Evolutionary conservation across 2,113 vertebrate genomes (phyloP), one percentile per base, ranked within the genome.

Genomic region (Lepidothrix coronata): DNA sequence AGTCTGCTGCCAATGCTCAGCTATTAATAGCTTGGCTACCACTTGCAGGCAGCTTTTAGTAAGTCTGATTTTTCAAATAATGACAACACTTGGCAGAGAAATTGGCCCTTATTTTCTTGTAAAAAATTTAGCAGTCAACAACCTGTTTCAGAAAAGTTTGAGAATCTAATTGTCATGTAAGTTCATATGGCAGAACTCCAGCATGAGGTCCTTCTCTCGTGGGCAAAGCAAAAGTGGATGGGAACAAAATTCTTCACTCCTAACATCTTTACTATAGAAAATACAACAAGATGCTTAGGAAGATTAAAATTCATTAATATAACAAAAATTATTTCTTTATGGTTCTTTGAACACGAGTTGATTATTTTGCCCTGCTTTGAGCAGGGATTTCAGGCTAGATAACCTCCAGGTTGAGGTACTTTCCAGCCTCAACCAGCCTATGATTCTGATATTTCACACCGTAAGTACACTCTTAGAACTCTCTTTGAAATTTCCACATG

Each of bases 1-100:
- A n/a, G 2, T 33, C 79, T 12, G 4, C 57, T 88, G 80, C 51
- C 81, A 82, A 12, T 59, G n/a, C 30, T 94, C 28, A 82, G 21
- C 57, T 91, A 59, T 83, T 91, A 92, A 85, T 88, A 92, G 83
- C 63, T 49, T 91, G 84, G 51, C 85, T 94, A 84, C 83, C 72
- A 59, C 55, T 84, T 63, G 18, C 62, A 85, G 73, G 39, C 27
- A 84, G 80, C 30, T 80, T 91, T 95, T 86, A 67, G 22, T 54
- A 77, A 59, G 35, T 55, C 66, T 85, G 35, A 31, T 37, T 66
- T 86, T 73, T 39, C 3, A 80, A 58, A 88, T 85, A 92, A n/a
- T 61, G 31, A 57, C 61, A 81, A 59, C 58, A 35, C 10, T 92
- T 86, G 21, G 24, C 27, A 48, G 16, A 91, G 7, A 81, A 81